Evolutionary conservation across 2,888 invertebrate species (phyloP), one percentile per base, ranked within the genome.

Genomic region (Ophion obscuratus): DNA sequence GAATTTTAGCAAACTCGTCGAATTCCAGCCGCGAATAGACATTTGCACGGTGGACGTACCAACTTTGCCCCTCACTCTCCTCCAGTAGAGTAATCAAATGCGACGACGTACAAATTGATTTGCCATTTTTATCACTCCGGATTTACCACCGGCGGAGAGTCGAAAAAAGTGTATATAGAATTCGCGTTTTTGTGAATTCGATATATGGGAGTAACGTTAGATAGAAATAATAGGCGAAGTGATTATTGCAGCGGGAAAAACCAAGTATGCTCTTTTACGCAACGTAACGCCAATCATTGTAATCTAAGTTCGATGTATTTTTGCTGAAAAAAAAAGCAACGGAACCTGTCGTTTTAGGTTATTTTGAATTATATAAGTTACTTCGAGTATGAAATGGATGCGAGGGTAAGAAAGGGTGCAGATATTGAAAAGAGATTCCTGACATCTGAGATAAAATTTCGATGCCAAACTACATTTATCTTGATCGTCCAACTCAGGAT

Each of bases 401-500:
- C 74, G 67, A 36, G 71, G 70, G 36, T 75, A 27, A 62, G 74
- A 53, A 68, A 64, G 76, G 85, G 87, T 87, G 88, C 87, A 86
- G 89, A 89, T 87, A 88, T 84, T 86, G 53, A 88, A 24, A 76
- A 70, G 47, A 89, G 86, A 91, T 90, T 90, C 89, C 90, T 89
- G 89, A 90, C 83, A 88, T 90, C 89, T 88, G 90, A 53, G 14
- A 90, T 89, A 90, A 90, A 89, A 89, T 90, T 92, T 91, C 90
- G 90, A 92, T 92, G 92, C 91, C 92, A 92, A 92, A 93, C 92
- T 92, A 90, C 90, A 89, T 88, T 79, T 79, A 83, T 17, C 83
- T 81, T 64, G 83, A 83, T 59, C 66, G 67, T 74, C 67, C 74
- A 80, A 79, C 74, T 77, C 75, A 84, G 67, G 64, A 59, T 27